Base-by-base conservation (phyloP, 2,797 vertebrate species). In the Xenopus petersii region DNA sequence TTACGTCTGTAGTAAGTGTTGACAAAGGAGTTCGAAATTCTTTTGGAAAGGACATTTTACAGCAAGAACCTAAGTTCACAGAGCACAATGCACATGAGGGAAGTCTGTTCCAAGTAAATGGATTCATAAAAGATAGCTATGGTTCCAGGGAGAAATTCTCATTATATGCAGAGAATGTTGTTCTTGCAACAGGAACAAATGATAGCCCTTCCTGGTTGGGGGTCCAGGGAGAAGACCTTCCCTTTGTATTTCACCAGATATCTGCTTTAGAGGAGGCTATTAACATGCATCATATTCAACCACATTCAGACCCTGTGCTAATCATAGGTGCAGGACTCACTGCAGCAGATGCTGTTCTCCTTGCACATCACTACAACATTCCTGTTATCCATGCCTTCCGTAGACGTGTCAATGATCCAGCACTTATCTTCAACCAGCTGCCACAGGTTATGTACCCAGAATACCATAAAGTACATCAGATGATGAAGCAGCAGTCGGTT, bases 401-500 rank as follows among this genome's bases (percentile, higher is more conserved):
- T 49, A 87, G 92, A 10, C 17, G 75, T 0, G 89, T 93, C 73
- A 81, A 75, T 0, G 91, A 93, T 81, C 91, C 91, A 0, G 88
- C 79, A 47, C 89, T 93, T 48, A 91, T 93, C 74, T 94, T 94
- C 85, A 92, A 92, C 81, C 93, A 94, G 82, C 89, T 94, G 56
- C 92, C 93, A 21, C 87, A 88, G 82, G 81, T 85, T 65, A 89
- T 93, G 87, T 94, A 93, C 67, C 91, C 93, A 0, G 93, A 93
- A 56, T 94, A 94, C 81, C 93, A 94, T 85, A 93, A 93, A 67
- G 91, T 94, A 5, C 83, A 93, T 71, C 91, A 92, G 81, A 94
- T 94, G 93, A 93, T 94, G 93, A 86, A 86, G 4, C 88, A 91
- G 42, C 87, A 87, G 70, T 83, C 87, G 11, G 76, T 84, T 67